Base-by-base conservation (phyloP, 1,140 invertebrate genomes). In the Pogonognathellus flavescens region DNA sequence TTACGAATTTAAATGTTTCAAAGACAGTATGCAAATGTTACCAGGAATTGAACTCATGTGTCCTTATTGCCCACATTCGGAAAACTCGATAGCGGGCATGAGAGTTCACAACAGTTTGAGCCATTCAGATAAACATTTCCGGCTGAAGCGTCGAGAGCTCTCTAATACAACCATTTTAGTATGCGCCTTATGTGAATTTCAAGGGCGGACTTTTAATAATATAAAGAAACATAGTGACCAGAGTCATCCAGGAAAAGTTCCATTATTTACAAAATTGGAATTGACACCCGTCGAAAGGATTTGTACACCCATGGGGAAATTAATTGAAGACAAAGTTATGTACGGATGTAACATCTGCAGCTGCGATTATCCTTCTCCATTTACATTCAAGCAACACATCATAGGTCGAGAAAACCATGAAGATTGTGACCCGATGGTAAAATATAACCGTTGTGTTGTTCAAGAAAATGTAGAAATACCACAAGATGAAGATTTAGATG, bases 111-210 rank as follows among this genome's bases (percentile, higher is more conserved):
- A 87, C n/a, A 62, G 80, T 6, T 7, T 13, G 11, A 52, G n/a
- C 16, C 87, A 88, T 76, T 82, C 87, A 8, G 82, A 25, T 11
- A 72, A 84, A 81, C 62, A 76, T 16, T 85, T 84, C 49, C 16
- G 62, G n/a, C 62, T 84, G 22, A 84, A 66, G 18, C 83, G 85
- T 3, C 72, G 52, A 14, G 52, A 60, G 14, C 25, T 80, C 4
- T 82, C 72, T 11, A 20, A 41, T 6, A 81, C 60, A 25, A 70
- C 13, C 1, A 49, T 84, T n/a, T 22, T 72, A 13, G 62, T 70
- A 11, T 87, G 87, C 82, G 70, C 22, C 5, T 50, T 70, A 14
- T 87, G 87, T n/a, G 14, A 84, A 18, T 86, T n/a, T 31, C 41
- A 72, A 22, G 55, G 72, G 8, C 22, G 66, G 11, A 81, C 81